phyloP scores from a whole-genome alignment of 2,888 invertebrate genomes.

The Pardosa pseudoannulata region DNA sequence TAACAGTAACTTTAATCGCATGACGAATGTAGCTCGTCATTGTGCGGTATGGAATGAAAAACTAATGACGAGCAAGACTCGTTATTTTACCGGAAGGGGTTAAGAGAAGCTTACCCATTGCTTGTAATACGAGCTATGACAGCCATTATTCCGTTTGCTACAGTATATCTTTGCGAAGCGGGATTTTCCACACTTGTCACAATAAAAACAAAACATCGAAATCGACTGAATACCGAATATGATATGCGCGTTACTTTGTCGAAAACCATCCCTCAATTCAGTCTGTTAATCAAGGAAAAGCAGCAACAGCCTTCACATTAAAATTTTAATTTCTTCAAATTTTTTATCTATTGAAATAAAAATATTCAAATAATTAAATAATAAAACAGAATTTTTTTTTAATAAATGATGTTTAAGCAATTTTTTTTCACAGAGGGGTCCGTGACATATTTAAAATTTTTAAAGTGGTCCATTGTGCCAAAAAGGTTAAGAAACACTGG shows the following conservation, averaged over 20 bases:
- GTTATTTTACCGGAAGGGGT: no score
- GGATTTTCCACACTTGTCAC: constrained; percentile 29
- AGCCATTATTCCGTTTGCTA: constrained; percentile 60
- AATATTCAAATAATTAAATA: no score
- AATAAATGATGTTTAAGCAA: no score
- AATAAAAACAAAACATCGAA: constrained; percentile 22
- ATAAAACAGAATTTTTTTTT: no score
- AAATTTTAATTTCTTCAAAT: no score
- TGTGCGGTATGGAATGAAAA: no score
- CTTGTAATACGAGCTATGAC: constrained; percentile 56
- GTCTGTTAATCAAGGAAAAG: constrained; percentile 44
- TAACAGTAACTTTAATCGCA: no score
- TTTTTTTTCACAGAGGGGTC: constrained; percentile 30
- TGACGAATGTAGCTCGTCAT: no score
- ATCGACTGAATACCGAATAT: constrained; percentile 37
- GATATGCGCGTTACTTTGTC: constrained; percentile 48
- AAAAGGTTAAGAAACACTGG: constrained; percentile 9
- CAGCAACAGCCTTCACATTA: constrained; percentile 48
- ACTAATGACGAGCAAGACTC: no score
- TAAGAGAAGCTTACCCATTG: constrained; percentile 56
- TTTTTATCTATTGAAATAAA: no score
- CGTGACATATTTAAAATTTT: constrained; percentile 14
- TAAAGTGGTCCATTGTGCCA: constrained; percentile 14
- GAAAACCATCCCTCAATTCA: constrained; percentile 48
- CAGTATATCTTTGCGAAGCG: constrained; percentile 53